phyloP scores from a whole-genome alignment of 2,888 invertebrate species.

The Dastarcus helophoroides region DNA sequence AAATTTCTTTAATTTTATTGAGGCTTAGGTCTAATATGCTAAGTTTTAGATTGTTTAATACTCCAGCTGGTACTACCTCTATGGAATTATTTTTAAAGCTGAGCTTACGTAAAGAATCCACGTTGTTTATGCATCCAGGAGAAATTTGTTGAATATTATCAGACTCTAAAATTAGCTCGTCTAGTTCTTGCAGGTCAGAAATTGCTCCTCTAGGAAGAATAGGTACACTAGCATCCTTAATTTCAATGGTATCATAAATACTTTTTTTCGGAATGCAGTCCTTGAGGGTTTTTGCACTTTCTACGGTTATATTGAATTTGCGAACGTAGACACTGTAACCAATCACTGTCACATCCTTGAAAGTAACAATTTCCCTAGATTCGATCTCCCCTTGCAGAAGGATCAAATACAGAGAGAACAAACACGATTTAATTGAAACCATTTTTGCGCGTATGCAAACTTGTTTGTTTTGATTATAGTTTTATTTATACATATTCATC shows the following conservation, averaged over 20 bases:
- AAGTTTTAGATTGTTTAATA: constrained; percentile 19
- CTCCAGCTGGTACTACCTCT: constrained; percentile 17
- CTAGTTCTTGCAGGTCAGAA: constrained; percentile 19
- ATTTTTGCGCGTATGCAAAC: no score
- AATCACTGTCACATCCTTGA: constrained; percentile 21
- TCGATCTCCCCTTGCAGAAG: no score
- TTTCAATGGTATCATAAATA: constrained; percentile 20
- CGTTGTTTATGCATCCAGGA: constrained; percentile 15
- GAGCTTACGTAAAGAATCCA: constrained; percentile 2
- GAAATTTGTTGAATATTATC: constrained; percentile 17
- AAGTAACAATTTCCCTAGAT: constrained; percentile 18
- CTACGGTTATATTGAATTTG: constrained; percentile 21
- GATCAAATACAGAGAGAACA: no score
- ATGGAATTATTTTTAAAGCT: constrained; percentile 16
- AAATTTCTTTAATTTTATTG: constrained; percentile 17
- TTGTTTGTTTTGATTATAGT: no score
- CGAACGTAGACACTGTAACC: constrained; percentile 20
- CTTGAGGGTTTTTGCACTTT: constrained; percentile 17
- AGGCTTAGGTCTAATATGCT: constrained; percentile 18
- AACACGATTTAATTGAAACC: no score
- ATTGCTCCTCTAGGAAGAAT: constrained; percentile 19
- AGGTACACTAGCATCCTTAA: constrained; percentile 20
- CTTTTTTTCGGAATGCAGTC: constrained; percentile 18
- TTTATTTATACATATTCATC: no score
- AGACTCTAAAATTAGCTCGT: constrained; percentile 20